These are phyloP conservation scores for Bos indicus DNA, from an alignment of 2,113 vertebrate genomes.

Conservation along the genomic window DNA sequence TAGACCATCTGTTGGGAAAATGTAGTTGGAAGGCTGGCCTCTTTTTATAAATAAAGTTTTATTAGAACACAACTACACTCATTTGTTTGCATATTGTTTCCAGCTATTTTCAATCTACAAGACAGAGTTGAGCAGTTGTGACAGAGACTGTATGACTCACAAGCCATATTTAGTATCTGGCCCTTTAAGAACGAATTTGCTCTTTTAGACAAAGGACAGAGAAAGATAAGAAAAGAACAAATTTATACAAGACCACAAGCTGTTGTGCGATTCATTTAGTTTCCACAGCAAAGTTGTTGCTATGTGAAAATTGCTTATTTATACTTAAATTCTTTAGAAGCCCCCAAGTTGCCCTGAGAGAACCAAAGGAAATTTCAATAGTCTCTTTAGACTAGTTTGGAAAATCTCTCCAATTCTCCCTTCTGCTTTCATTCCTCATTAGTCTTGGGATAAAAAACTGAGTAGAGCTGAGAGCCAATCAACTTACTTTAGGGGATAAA, in stretches of 20 bases:
- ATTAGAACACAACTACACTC: constrained; percentile 2
- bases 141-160: background rate
- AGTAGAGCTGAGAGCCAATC: constrained; percentile 70
- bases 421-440: constrained; percentile 67
- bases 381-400: constrained; percentile 52
- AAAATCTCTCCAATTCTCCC: constrained; percentile 52
- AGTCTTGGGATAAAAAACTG: constrained; percentile 62
- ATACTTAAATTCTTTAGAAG: constrained; percentile 61
- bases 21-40: background rate
- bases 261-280: constrained; percentile 49
- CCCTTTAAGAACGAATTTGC: constrained; percentile 25
- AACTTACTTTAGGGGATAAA: constrained; percentile 58
- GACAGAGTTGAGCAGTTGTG: background rate
- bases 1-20: background rate
- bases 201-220: constrained; percentile 36
- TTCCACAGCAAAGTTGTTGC: constrained; percentile 60
- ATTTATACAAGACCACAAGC: background rate
- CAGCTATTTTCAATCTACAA: background rate
- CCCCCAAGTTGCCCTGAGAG: background rate
- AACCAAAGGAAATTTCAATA: constrained; percentile 51
- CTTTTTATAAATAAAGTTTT: constrained; percentile 55
- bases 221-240: constrained; percentile 38
- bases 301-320: constrained; percentile 69
- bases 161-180: background rate
- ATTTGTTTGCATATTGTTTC: background rate